phyloP scores from a whole-genome alignment of 37 sponge, comb jelly and placozoan genomes.

The Beroe ovata region DNA sequence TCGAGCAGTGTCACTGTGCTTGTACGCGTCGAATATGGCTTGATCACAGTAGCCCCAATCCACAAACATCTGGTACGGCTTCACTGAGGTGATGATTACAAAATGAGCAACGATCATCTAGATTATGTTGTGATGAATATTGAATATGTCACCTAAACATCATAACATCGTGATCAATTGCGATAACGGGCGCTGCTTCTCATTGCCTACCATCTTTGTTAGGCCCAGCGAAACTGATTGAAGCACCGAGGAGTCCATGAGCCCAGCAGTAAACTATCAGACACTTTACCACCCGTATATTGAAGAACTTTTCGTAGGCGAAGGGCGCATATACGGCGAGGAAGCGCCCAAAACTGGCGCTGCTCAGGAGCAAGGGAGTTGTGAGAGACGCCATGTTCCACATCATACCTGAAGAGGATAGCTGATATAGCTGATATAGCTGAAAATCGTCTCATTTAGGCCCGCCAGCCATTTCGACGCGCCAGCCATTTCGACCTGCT shows the following conservation, averaged over 20 bases:
- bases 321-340: slow-evolving; percentile 40
- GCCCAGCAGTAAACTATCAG: slow-evolving; percentile 26
- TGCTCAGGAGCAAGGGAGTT: slow-evolving; percentile 52
- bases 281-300: not conserved
- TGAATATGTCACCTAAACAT: no score
- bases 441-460: no score
- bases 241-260: slow-evolving; percentile 15
- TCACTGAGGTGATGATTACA: slow-evolving; percentile 9
- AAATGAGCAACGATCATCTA: no score
- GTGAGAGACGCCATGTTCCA: slow-evolving; percentile 67
- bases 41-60: slow-evolving; percentile 66
- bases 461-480: no score
- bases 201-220: slow-evolving; percentile 43
- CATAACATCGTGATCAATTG: no score
- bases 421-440: no score
- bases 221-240: slow-evolving; percentile 56
- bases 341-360: slow-evolving; percentile 49
- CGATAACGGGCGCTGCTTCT: no score
- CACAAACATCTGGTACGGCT: slow-evolving; percentile 30
- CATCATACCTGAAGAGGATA: slow-evolving; percentile 70
- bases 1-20: not conserved
- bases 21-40: not conserved
- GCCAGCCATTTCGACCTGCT: no score
- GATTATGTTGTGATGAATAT: no score
- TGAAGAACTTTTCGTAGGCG: slow-evolving; percentile 41